Conservation (phyloP, 2,797 vertebrate genomes). For the Triplophysa yarkandensis region DNA sequence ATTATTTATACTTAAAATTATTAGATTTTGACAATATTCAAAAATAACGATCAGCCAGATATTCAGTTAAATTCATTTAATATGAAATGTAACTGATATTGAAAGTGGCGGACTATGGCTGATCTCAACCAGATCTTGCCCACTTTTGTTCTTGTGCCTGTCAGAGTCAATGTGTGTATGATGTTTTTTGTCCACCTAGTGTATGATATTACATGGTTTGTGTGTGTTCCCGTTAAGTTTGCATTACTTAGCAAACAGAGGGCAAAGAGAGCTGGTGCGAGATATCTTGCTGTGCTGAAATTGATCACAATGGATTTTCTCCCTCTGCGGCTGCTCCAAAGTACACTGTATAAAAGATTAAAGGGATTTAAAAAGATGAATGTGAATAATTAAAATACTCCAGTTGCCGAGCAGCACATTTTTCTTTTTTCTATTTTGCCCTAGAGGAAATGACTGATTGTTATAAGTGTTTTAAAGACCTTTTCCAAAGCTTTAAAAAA, state of each 20-base stretch:
- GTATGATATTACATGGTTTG: background rate
- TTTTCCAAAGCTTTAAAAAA: background rate
- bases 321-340: constrained; percentile 56
- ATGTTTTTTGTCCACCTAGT: constrained; percentile 3
- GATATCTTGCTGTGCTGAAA: constrained; percentile 40
- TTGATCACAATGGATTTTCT: constrained; percentile 64
- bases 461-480: constrained; percentile 3
- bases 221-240: background rate
- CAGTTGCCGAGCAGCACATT: constrained; percentile 14
- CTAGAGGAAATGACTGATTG: background rate
- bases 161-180: background rate
- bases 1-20: background rate
- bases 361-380: constrained; percentile 74
- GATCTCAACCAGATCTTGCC: background rate
- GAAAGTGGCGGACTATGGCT: background rate
- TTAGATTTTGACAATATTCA: background rate
- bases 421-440: background rate
- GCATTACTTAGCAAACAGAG: background rate
- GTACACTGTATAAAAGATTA: constrained; percentile 74
- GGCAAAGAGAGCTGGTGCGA: background rate
- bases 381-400: constrained; percentile 65
- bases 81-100: background rate
- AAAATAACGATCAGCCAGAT: background rate
- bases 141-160: background rate
- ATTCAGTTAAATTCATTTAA: background rate